phyloP scores from a whole-genome alignment of 2,113 vertebrate species.

The Thamnaconus septentrionalis region DNA sequence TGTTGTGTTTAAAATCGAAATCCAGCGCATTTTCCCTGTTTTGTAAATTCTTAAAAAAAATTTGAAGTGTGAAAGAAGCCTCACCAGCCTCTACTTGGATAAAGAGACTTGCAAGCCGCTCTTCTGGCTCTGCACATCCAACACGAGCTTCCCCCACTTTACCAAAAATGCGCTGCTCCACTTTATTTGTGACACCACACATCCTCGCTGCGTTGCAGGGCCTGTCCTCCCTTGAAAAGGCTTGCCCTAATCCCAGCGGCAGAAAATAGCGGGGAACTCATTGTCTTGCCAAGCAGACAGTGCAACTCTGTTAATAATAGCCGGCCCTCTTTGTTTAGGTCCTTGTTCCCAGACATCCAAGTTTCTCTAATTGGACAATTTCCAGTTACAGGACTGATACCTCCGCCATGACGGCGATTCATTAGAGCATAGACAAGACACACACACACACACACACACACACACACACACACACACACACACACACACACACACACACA shows the following conservation, averaged over 20 bases:
- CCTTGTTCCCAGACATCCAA: slow-evolving; percentile 36
- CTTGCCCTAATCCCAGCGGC: slow-evolving; percentile 46
- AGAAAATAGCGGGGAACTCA: slow-evolving; percentile 42
- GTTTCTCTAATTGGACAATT: slow-evolving; percentile 34
- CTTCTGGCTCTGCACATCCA: too few relatives aligned
- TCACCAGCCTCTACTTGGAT: too few relatives aligned
- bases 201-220: slow-evolving; percentile 7
- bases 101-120: too few relatives aligned
- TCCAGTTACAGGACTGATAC: slow-evolving; percentile 36
- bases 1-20: too few relatives aligned
- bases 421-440: slow-evolving; percentile 24
- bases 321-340: slow-evolving; percentile 51
- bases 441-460: not conserved
- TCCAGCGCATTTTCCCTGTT: too few relatives aligned
- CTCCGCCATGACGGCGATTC: slow-evolving; percentile 11
- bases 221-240: slow-evolving; percentile 43
- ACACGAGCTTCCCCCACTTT: too few relatives aligned
- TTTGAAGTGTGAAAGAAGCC: too few relatives aligned
- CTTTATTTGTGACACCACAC: slow-evolving; percentile 16
- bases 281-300: slow-evolving; percentile 37
- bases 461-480: too few relatives aligned
- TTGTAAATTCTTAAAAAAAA: too few relatives aligned
- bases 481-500: slow-evolving; percentile 7
- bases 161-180: too few relatives aligned
- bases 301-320: slow-evolving; percentile 67